Evolutionary conservation across 2,888 invertebrate species (phyloP), one percentile per base, ranked within the genome.

Genomic region (Philereme transversata): DNA sequence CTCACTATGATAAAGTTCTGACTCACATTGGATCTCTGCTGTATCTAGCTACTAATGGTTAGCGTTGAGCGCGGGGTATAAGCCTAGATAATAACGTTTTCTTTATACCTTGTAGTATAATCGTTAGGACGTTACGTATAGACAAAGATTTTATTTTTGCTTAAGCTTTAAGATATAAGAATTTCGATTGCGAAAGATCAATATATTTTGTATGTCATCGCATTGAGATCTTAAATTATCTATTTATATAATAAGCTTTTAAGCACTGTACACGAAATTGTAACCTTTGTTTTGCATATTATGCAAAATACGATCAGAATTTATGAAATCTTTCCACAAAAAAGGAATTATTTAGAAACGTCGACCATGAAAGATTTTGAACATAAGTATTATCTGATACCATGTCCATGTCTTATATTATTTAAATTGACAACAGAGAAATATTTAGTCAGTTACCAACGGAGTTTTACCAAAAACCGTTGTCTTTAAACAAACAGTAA

Each of bases 91-190:
- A 72, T 73, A 77, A 74, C 70, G 74, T 73, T 78, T 78, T 76
- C 70, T 72, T 73, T 69, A 65, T 71, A 76, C 74, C 71, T 79
- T 71, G 78, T 82, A 76, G 76, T 72, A 69, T 76, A 68, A 72
- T 70, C 60, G 47, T 75, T 69, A 74, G 73, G 73, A 78, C 78
- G 83, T 83, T 79, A 72, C 76, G 71, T 80, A 83, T 83, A 86
- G 75, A 79, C 74, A 82, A 86, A 90, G 88, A 90, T 82, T 85
- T 90, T 90, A 90, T 90, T 90, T 90, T 90, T 91, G 91, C 91
- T 90, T 90, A 87, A 85, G 90, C 91, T 89, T 88, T 87, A 90
- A 86, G 83, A 82, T 83, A 82, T 84, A 76, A 79, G 71, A 75
- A 78, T 83, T 86, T 88, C 78, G 79, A 90, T 88, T 88, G 90